phyloP scores from a whole-genome alignment of 2,888 invertebrate species.

The Strigamia crassipes region DNA sequence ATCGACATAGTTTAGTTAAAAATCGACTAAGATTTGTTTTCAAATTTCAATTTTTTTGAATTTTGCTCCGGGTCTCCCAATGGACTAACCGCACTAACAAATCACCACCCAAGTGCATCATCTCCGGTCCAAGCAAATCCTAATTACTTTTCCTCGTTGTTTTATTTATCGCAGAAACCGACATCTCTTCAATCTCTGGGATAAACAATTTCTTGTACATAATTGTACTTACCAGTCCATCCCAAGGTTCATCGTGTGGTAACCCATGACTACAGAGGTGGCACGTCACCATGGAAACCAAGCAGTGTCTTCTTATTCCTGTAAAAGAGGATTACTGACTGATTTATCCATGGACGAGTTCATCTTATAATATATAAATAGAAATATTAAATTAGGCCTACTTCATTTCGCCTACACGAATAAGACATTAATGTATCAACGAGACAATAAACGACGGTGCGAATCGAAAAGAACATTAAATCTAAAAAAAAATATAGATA shows the following conservation, averaged over 20 bases:
- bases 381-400: background rate
- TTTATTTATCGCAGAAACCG: no score
- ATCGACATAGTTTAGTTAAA: no score
- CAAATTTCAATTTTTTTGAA: no score
- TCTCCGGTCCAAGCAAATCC: no score
- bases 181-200: background rate
- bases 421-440: background rate
- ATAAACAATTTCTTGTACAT: background rate
- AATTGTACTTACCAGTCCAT: constrained; percentile 4
- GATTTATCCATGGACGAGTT: background rate
- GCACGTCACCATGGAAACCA: background rate
- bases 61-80: no score
- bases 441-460: background rate
- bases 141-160: no score
- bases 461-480: background rate
- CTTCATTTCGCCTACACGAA: background rate
- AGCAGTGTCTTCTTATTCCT: background rate
- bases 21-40: no score
- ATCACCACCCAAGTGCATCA: no score
- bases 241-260: background rate
- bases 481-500: background rate
- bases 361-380: background rate
- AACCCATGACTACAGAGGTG: background rate
- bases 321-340: background rate
- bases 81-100: no score